These are phyloP conservation scores for Machimus rusticus DNA, from an alignment of 2,888 invertebrate genomes.

Conservation along the genomic window DNA sequence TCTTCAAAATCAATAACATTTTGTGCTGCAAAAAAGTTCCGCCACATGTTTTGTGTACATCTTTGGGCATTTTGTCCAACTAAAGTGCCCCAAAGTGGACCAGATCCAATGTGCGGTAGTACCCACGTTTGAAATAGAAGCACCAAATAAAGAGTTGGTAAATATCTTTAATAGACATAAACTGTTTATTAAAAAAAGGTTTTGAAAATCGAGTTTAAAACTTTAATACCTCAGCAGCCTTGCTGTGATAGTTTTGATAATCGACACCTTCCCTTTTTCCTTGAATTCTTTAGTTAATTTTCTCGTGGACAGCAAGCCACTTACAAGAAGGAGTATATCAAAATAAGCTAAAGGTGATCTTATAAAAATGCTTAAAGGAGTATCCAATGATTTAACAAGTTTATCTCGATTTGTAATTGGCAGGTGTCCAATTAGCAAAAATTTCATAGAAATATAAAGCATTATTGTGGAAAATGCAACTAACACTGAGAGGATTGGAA, in stretches of 20 bases:
- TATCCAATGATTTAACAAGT: slow-evolving; percentile 64
- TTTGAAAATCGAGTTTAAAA: slow-evolving; percentile 54
- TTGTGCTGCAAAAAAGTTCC: slow-evolving; percentile 72
- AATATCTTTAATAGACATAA: slow-evolving; percentile 64
- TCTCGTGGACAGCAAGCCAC: slow-evolving; percentile 71
- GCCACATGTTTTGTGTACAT: slow-evolving; percentile 74
- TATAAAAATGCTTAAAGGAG: slow-evolving; percentile 68
- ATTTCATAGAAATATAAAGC: slow-evolving; percentile 72
- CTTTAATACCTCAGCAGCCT: slow-evolving; percentile 69
- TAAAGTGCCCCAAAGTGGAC: slow-evolving; percentile 73
- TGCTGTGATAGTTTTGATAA: slow-evolving; percentile 67
- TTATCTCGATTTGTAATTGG: slow-evolving; percentile 70
- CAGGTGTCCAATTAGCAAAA: slow-evolving; percentile 69
- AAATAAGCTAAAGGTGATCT: slow-evolving; percentile 72
- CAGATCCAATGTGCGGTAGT: slow-evolving; percentile 70
- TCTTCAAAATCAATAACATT: slow-evolving; percentile 75
- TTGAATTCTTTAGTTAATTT: slow-evolving; percentile 67
- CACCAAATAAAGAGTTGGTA: slow-evolving; percentile 70
- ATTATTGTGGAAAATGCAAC: slow-evolving; percentile 71
- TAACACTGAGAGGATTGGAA: slow-evolving; percentile 75
- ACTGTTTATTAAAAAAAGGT: not conserved
- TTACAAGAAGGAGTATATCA: slow-evolving; percentile 72
- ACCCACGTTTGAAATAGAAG: slow-evolving; percentile 74
- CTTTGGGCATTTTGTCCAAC: slow-evolving; percentile 71
- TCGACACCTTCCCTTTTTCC: slow-evolving; percentile 66